Evolutionary conservation across 2,888 invertebrate genomes (phyloP).

Genomic region (Eledone cirrhosa): DNA sequence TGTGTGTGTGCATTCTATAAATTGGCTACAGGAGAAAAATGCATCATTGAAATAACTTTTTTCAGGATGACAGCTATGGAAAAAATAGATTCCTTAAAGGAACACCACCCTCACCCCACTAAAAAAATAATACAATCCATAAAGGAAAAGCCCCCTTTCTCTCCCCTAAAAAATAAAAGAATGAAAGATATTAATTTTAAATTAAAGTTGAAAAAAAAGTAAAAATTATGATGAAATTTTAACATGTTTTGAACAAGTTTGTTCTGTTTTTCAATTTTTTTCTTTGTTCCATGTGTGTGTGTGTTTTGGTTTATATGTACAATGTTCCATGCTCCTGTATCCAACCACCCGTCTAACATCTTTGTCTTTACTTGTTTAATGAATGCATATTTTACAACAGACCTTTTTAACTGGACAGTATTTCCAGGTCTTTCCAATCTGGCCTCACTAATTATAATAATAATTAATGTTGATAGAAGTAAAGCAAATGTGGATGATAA

Average conservation of each 20-base stretch:
- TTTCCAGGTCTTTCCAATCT: conserved; percentile 10
- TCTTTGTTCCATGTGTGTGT: conserved; percentile 19
- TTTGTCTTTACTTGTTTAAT: conserved; percentile 24
- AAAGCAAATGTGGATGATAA: too few relatives aligned
- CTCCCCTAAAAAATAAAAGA: too few relatives aligned
- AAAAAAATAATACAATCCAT: too few relatives aligned
- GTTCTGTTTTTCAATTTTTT: conserved; percentile 3
- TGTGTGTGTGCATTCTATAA: too few relatives aligned
- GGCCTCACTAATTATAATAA: background rate
- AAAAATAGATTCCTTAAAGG: too few relatives aligned
- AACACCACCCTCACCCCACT: too few relatives aligned
- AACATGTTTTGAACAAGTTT: conserved; percentile 8
- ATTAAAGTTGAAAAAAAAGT: background rate
- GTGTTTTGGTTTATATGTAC: conserved; percentile 15
- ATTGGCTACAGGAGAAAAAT: too few relatives aligned
- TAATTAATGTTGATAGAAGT: too few relatives aligned
- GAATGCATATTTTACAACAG: conserved; percentile 2
- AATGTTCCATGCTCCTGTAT: conserved; percentile 24
- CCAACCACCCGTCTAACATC: conserved; percentile 25
- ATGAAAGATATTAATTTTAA: background rate
- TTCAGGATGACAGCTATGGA: too few relatives aligned
- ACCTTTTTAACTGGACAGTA: background rate
- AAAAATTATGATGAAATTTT: background rate
- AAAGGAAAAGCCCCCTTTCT: too few relatives aligned
- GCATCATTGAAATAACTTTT: too few relatives aligned